Percentiles rank a stretch among this genome's conserved stretches.
phyloP scores from a whole-genome alignment of 2,113 vertebrate genomes.

The Alaudala cheleensis region DNA sequence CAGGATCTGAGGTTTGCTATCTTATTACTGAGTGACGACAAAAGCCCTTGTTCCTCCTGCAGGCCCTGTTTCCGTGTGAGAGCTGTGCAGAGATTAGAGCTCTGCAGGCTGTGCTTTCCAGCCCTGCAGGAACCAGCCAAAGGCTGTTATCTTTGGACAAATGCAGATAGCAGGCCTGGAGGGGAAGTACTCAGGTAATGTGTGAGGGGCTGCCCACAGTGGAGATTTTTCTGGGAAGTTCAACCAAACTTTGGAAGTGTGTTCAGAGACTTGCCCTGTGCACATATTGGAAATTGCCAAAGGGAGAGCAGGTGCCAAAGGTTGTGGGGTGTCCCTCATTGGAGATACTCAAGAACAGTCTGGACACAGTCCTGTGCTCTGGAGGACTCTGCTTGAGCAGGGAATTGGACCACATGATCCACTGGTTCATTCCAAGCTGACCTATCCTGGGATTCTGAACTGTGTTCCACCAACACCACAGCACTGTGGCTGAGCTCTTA shows the following conservation, averaged over 20 bases:
- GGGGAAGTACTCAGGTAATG: neutral
- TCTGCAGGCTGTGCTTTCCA: neutral
- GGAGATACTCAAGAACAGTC: neutral
- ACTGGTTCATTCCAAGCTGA: neutral
- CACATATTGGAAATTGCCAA: accelerated
- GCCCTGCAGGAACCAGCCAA: neutral
- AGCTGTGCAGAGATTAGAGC: neutral
- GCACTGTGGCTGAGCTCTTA: neutral
- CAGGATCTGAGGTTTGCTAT: neutral
- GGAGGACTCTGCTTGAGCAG: neutral
- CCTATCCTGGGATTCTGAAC: neutral
- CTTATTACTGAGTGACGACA: neutral
- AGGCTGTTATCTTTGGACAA: neutral
- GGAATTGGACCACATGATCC: neutral
- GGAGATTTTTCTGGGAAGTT: neutral
- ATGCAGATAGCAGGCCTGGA: neutral
- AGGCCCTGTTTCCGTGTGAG: neutral
- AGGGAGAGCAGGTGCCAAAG: neutral
- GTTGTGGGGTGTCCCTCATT: too few relatives aligned
- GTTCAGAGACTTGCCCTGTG: neutral
- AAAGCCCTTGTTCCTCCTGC: neutral
- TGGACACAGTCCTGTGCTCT: neutral
- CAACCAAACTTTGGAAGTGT: neutral
- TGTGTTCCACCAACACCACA: too few relatives aligned
- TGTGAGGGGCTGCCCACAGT: neutral